These are phyloP conservation scores for Perizoma affinitatum DNA, from an alignment of 2,888 invertebrate genomes.

Conservation along the genomic window DNA sequence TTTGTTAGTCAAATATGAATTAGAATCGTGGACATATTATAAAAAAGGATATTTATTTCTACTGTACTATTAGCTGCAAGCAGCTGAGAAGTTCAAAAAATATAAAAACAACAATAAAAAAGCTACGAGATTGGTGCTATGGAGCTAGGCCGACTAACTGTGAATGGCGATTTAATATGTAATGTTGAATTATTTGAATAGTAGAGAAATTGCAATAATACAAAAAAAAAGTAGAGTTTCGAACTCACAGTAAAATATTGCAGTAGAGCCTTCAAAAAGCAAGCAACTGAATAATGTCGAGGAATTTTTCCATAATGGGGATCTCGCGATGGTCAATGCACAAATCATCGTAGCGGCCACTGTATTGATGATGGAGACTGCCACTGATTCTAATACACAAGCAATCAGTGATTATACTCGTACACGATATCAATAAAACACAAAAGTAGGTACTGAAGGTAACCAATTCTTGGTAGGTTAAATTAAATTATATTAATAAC, in stretches of 20 bases:
- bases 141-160: background rate
- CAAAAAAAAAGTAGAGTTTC: background rate
- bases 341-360: background rate
- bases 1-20: background rate
- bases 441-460: no score
- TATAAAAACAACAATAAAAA: no score
- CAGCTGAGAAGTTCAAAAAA: no score
- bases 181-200: background rate
- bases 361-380: background rate
- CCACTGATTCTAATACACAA: background rate
- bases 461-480: no score
- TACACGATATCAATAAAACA: no score
- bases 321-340: background rate
- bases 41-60: no score
- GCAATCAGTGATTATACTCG: background rate
- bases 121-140: background rate
- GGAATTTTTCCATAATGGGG: constrained; percentile 2
- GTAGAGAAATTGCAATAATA: background rate
- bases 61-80: no score
- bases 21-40: no score
- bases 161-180: background rate
- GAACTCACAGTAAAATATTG: constrained; percentile 2
- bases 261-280: background rate
- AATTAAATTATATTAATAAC: no score
- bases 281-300: constrained; percentile 1